Base-by-base conservation (phyloP, 2,113 vertebrate species). In the Herpetotheres cachinnans region DNA sequence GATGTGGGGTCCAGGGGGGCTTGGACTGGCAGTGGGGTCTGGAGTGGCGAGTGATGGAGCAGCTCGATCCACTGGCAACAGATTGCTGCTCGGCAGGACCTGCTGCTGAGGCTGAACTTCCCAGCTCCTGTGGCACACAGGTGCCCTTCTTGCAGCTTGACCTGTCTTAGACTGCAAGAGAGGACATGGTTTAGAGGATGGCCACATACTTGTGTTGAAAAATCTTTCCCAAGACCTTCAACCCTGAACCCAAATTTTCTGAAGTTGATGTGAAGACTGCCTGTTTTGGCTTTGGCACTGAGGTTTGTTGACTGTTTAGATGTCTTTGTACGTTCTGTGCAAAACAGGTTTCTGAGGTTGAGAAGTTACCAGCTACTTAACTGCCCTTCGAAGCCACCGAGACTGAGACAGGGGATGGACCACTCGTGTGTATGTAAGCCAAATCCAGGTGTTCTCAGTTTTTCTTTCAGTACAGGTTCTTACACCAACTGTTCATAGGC, bases 11-110 rank as follows among this genome's bases (percentile, higher is more conserved):
- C 32, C 15, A 1, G n/a, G 14, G 30, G 12, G 14, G 7, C 16
- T 52, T 49, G 34, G 36, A 56, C 8, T 3, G 2, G 30, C 40
- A 30, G 19, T 3, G 32, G 32, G 25, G 3, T 67, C 50, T 63
- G 66, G 25, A 58, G 24, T 19, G 49, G 27, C 0, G 8, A 24
- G 30, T 49, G 73, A 10, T 49, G 50, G 36, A 81, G 40, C 36
- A 25, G 16, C 24, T 84, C 2, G 6, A 2, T 63, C 38, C 2
- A 3, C n/a, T 6, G 6, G 30, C 0, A 1, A 10, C 30, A 65
- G 17, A 24, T 12, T 1, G 2, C 11, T 2, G 1, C 59, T 46
- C 1, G 2, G 34, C 42, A 66, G 55, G 46, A 44, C 46, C 10
- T 19, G 12, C 46, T 58, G 74, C 21, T 82, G 18, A 26, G 34